These are phyloP conservation scores for Spilosoma lubricipeda DNA, from an alignment of 2,888 invertebrate species.

Conservation along the genomic window DNA sequence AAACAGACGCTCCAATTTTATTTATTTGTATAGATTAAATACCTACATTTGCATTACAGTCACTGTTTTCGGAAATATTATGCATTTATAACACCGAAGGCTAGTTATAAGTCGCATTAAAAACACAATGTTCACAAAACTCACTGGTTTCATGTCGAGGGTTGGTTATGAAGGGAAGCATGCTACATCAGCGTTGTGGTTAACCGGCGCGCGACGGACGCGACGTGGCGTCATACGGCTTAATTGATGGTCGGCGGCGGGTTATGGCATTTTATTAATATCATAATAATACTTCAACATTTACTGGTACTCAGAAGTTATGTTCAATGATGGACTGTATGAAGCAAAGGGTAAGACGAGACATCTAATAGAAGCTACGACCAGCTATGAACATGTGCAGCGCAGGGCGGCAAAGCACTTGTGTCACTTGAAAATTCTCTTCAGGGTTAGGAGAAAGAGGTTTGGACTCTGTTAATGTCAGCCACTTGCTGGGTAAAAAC, in stretches of 20 bases:
- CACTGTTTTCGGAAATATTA: not conserved
- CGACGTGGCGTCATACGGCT: slow-evolving; percentile 43
- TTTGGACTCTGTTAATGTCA: not conserved
- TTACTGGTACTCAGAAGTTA: slow-evolving; percentile 5
- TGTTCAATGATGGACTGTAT: too few species aligned
- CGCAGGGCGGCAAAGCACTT: not conserved
- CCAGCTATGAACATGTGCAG: not conserved
- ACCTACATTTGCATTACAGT: not conserved
- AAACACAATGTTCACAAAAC: slow-evolving; percentile 36
- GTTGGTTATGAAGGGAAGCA: slow-evolving; percentile 61
- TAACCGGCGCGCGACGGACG: slow-evolving; percentile 70
- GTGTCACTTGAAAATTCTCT: not conserved
- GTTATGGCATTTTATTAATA: slow-evolving; percentile 32
- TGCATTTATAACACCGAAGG: not conserved
- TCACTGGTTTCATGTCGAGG: slow-evolving; percentile 38
- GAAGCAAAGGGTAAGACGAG: not conserved
- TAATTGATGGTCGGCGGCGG: slow-evolving; percentile 47
- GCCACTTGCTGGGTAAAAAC: not conserved
- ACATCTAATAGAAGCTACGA: not conserved
- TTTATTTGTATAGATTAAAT: too few species aligned
- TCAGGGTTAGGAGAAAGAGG: not conserved
- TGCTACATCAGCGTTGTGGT: slow-evolving; percentile 81
- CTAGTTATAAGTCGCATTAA: slow-evolving; percentile 10
- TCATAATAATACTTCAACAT: slow-evolving; percentile 32
- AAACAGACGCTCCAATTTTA: too few species aligned